These are phyloP conservation scores for Rhinichthys osculus DNA, from an alignment of 2,797 vertebrate species.

Conservation along the genomic window DNA sequence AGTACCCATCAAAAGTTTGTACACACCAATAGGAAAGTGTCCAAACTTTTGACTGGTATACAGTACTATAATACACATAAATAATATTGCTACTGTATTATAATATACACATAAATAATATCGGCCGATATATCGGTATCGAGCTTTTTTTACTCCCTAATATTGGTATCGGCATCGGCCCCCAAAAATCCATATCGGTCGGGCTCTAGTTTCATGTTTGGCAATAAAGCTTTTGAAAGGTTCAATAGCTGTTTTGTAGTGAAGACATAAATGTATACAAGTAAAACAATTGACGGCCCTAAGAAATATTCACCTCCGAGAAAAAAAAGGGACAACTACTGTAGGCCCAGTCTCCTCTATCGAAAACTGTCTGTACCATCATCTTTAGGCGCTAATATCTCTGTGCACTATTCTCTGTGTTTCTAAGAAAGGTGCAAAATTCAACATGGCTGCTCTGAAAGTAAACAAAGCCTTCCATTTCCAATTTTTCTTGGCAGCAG, in stretches of 20 bases:
- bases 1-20: too few species aligned
- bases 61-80: too few species aligned
- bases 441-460: slow-evolving; percentile 72
- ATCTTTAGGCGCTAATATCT: neutral
- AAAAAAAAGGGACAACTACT: neutral
- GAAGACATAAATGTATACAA: neutral
- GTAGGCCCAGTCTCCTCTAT: neutral
- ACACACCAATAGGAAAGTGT: too few species aligned
- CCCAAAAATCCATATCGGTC: too few species aligned
- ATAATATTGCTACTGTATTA: too few species aligned
- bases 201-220: neutral
- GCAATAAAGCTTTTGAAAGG: neutral
- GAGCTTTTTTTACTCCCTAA: too few species aligned
- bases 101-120: too few species aligned
- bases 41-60: too few species aligned
- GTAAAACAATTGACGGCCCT: neutral
- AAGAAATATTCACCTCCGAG: neutral
- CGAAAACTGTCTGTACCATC: neutral
- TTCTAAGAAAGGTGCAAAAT: slow-evolving; percentile 69
- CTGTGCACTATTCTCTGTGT: slow-evolving; percentile 65
- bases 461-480: slow-evolving; percentile 75
- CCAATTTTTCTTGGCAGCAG: slow-evolving; percentile 75
- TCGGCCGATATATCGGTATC: too few species aligned
- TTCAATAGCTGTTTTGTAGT: neutral
- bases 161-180: too few species aligned